phyloP scores from a whole-genome alignment of 2,888 invertebrate species.

The Spilarctia lutea region DNA sequence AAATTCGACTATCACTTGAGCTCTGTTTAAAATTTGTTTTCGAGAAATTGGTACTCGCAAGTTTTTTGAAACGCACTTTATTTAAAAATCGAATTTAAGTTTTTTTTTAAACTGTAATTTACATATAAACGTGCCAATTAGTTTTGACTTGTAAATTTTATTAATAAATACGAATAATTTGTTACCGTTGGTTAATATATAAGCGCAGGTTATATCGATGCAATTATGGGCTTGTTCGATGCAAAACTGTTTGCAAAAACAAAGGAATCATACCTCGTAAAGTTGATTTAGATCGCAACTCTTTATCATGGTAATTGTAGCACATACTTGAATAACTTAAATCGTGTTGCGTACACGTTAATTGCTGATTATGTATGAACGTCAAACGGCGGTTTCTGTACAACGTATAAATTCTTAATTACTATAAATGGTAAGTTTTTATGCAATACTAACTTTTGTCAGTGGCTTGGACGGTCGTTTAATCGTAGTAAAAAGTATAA shows the following conservation, averaged over 20 bases:
- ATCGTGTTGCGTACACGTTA: constrained; percentile 19
- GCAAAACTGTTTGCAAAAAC: constrained; percentile 17
- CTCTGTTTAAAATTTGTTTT: neutral
- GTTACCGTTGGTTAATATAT: neutral
- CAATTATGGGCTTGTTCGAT: neutral
- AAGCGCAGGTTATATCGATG: neutral
- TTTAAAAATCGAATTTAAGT: neutral
- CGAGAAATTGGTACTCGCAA: neutral
- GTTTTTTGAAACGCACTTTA: neutral
- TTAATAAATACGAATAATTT: neutral
- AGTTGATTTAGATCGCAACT: constrained; percentile 51
- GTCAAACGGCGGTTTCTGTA: neutral
- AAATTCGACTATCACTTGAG: neutral
- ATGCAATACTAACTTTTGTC: neutral
- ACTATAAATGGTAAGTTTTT: neutral
- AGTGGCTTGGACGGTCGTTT: no score
- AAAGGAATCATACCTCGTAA: constrained; percentile 17
- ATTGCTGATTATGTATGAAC: constrained; percentile 16
- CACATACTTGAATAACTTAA: constrained; percentile 25
- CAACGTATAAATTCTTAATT: neutral
- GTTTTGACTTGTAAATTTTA: neutral
- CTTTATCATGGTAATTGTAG: constrained; percentile 48
- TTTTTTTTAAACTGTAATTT: neutral
- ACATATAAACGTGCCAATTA: neutral
- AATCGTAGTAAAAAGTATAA: no score